Conservation (phyloP, 2,888 invertebrate species). For the Lepidochitona cinerea region DNA sequence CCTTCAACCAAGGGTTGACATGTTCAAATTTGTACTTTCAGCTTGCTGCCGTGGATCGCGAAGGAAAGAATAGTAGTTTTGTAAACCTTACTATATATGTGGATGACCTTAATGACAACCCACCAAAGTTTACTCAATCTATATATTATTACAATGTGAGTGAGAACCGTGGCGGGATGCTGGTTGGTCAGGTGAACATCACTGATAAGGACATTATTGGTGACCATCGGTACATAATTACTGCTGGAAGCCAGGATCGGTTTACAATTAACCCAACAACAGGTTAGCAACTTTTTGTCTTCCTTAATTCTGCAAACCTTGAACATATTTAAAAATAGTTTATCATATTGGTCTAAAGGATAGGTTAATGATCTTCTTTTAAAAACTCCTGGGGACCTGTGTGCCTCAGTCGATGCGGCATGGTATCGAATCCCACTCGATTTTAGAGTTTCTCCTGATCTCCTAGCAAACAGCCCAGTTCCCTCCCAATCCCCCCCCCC, state of each 20-base stretch:
- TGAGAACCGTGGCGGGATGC: not conserved
- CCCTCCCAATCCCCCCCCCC: no score
- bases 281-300: slow-evolving; percentile 18
- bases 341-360: no score
- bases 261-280: slow-evolving; percentile 29
- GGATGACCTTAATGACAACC: not conserved
- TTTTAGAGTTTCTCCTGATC: no score
- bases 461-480: no score
- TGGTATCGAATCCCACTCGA: no score
- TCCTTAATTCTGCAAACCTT: no score
- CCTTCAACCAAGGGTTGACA: no score
- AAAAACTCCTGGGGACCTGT: no score
- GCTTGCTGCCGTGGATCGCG: not conserved
- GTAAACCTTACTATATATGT: not conserved
- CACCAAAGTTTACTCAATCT: not conserved
- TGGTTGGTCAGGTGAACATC: not conserved
- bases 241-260: slow-evolving; percentile 24
- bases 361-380: no score
- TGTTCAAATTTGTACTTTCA: not conserved
- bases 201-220: slow-evolving; percentile 2
- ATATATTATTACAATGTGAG: not conserved
- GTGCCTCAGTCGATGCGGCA: no score
- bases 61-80: not conserved
- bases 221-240: slow-evolving; percentile 18
- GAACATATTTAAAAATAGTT: no score